Conservation (phyloP, 2,113 vertebrate genomes). For the Coregonus clupeaformis region DNA sequence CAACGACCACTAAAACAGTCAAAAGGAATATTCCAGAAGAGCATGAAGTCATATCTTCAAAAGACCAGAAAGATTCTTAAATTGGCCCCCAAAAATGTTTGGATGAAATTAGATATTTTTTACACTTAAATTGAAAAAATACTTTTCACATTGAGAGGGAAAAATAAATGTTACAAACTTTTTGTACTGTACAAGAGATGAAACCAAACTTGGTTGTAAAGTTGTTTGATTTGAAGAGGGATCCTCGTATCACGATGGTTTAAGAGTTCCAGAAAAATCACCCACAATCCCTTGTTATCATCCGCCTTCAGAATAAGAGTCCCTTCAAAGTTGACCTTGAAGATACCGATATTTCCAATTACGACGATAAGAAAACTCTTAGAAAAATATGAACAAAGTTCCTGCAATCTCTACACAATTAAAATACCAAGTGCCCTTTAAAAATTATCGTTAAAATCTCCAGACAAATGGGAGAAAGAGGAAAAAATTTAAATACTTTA, state of each 20-base stretch:
- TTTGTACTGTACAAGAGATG: constrained; percentile 56
- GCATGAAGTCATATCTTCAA: constrained; percentile 26
- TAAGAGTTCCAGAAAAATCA: constrained; percentile 43
- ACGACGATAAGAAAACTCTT: constrained; percentile 58
- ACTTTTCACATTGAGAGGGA: constrained; percentile 62
- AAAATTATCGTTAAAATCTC: constrained; percentile 58
- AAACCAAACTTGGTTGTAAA: constrained; percentile 34
- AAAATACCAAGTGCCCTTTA: constrained; percentile 69
- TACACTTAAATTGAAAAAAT: constrained; percentile 65
- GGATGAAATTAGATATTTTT: constrained; percentile 53
- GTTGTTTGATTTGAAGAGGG: constrained; percentile 28
- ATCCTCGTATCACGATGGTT: constrained; percentile 12
- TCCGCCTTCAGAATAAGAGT: constrained; percentile 29
- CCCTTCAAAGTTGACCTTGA: constrained; percentile 40
- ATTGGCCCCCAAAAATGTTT: constrained; percentile 23
- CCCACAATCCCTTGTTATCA: constrained; percentile 47
- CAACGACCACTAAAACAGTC: constrained; percentile 41
- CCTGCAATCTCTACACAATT: constrained; percentile 52
- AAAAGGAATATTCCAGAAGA: constrained; percentile 31
- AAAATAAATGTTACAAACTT: constrained; percentile 45
- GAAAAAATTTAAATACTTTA: constrained; percentile 45
- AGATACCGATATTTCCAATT: constrained; percentile 53
- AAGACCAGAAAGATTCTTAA: constrained; percentile 32
- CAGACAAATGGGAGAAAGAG: constrained; percentile 55
- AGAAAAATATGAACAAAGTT: constrained; percentile 69